These are phyloP conservation scores for Thymelicus sylvestris DNA, from an alignment of 2,888 invertebrate species.

Conservation along the genomic window DNA sequence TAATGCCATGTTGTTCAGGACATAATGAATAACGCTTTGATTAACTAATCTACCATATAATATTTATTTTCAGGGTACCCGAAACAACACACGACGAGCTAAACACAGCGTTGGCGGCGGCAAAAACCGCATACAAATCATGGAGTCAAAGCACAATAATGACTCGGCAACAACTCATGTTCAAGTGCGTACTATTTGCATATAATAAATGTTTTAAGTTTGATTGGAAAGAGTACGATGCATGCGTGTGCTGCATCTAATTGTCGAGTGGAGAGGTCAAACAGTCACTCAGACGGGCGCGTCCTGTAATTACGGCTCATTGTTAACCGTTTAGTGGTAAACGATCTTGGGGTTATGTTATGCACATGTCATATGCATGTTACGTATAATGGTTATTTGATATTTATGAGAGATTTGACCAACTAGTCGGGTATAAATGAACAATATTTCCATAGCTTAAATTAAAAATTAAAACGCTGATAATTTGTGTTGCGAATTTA, in stretches of 20 bases:
- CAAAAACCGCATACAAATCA: conserved; percentile 90
- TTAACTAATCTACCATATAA: too few species aligned
- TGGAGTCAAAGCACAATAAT: conserved; percentile 97
- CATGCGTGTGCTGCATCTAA: conserved; percentile 12
- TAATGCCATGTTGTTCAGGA: too few species aligned
- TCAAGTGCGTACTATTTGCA: conserved; percentile 81
- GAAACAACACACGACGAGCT: conserved; percentile 95
- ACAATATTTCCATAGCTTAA: too few species aligned
- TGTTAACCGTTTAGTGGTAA: conserved; percentile 31
- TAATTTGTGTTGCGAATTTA: too few species aligned
- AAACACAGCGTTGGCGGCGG: conserved; percentile 93
- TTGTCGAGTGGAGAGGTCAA: conserved; percentile 30
- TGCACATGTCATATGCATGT: neutral
- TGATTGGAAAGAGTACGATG: conserved; percentile 2
- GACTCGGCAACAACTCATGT: conserved; percentile 96
- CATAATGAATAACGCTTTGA: too few species aligned
- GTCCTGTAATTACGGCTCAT: conserved; percentile 28
- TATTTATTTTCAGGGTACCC: conserved; percentile 88
- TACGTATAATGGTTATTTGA: too few species aligned
- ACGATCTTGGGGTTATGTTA: conserved; percentile 4
- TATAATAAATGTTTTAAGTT: conserved; percentile 25
- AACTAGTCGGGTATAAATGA: too few species aligned
- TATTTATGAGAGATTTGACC: too few species aligned
- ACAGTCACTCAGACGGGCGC: conserved; percentile 17
- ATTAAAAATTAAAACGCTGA: too few species aligned